phyloP scores from a whole-genome alignment of 1,140 invertebrate species.

The Muscidifurax raptorellus region DNA sequence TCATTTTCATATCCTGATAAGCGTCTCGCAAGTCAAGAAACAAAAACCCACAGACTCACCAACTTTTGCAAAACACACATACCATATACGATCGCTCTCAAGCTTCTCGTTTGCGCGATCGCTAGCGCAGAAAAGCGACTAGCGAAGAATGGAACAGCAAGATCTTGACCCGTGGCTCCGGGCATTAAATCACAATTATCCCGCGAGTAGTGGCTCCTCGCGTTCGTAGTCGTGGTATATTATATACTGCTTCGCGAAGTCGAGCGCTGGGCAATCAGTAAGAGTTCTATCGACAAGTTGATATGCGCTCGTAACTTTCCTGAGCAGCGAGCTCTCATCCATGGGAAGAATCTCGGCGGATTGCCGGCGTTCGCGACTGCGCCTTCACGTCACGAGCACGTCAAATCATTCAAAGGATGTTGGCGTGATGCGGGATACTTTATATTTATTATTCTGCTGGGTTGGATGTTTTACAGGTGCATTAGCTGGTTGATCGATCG shows the following conservation, averaged over 20 bases:
- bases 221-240: conserved; percentile 20
- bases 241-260: not conserved
- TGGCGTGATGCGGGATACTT: not conserved
- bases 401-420: not conserved
- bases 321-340: not conserved
- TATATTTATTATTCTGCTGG: no score
- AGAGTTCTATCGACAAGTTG: conserved; percentile 28
- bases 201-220: conserved; percentile 33
- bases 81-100: not conserved
- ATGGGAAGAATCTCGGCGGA: conserved; percentile 2
- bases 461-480: no score
- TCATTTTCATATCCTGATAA: no score
- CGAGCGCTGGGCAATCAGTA: not conserved
- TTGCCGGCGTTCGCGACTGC: not conserved
- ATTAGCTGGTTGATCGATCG: no score
- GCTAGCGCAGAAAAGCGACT: not conserved
- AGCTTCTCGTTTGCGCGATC: not conserved
- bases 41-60: not conserved
- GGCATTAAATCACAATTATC: conserved; percentile 58
- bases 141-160: conserved; percentile 1
- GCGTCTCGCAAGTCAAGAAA: not conserved
- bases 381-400: conserved; percentile 13
- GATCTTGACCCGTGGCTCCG: conserved; percentile 57
- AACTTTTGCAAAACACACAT: not conserved
- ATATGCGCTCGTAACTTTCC: not conserved